phyloP scores from a whole-genome alignment of 2,113 vertebrate species.

The Isurus oxyrinchus region DNA sequence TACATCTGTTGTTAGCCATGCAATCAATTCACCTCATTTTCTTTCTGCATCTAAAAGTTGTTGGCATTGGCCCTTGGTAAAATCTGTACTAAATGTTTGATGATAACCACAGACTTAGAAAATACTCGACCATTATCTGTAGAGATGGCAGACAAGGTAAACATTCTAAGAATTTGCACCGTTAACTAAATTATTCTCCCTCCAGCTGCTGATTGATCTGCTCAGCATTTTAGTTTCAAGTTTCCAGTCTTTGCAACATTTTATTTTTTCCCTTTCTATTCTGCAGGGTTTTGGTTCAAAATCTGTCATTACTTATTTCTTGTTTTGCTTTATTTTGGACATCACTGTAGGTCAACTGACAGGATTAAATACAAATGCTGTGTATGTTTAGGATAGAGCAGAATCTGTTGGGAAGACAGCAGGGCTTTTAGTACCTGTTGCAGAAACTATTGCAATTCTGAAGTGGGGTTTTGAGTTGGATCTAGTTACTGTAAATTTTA shows the following conservation, averaged over 20 bases:
- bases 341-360: neutral
- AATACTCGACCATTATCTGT: neutral
- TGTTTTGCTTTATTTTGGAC: neutral
- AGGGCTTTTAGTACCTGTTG: neutral
- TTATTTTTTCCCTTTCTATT: neutral
- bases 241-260: neutral
- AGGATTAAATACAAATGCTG: neutral
- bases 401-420: neutral
- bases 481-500: neutral
- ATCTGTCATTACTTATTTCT: neutral
- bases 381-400: neutral
- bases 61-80: neutral
- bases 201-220: neutral
- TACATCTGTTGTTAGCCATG: neutral
- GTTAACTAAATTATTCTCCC: neutral
- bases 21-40: neutral
- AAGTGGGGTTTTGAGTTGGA: neutral
- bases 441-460: neutral
- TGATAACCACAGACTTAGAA: neutral
- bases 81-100: neutral
- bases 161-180: neutral
- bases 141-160: neutral
- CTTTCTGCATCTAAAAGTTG: neutral
- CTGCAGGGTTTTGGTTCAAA: neutral
- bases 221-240: neutral